A percentile compares a stretch with the other conserved stretches of the same genome.
Conservation (phyloP, 2,113 vertebrate genomes). For the Xenopus tropicalis region UCB_Xtro_10.0 CM004444.2:86991001-86991500, state of each 20-base stretch:
- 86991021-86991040: constrained; percentile 5
- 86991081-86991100: constrained; percentile 37
- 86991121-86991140: constrained; percentile 28
- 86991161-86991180: constrained; percentile 43
- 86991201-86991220: constrained; percentile 36
- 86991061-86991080: constrained; percentile 38
- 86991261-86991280: constrained; percentile 7
- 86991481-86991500: too few species aligned
- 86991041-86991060: constrained; percentile 20
- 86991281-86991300: constrained; percentile 30
- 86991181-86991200: constrained; percentile 33
- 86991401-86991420: constrained; percentile 5
- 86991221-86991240: constrained; percentile 40
- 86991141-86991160: constrained; percentile 38
- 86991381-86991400: constrained; percentile 1
- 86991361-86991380: constrained; percentile 5
- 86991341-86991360: constrained; percentile 13
- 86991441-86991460: not conserved
- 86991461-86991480: constrained; percentile 20
- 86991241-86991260: constrained; percentile 29
- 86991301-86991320: not conserved
- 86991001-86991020: constrained; percentile 27
- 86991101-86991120: constrained; percentile 27
- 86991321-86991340: constrained; percentile 8
- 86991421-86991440: constrained; percentile 14